These are phyloP conservation scores for Cyclophora punctaria DNA, from an alignment of 2,888 invertebrate species.

Conservation along the genomic window DNA sequence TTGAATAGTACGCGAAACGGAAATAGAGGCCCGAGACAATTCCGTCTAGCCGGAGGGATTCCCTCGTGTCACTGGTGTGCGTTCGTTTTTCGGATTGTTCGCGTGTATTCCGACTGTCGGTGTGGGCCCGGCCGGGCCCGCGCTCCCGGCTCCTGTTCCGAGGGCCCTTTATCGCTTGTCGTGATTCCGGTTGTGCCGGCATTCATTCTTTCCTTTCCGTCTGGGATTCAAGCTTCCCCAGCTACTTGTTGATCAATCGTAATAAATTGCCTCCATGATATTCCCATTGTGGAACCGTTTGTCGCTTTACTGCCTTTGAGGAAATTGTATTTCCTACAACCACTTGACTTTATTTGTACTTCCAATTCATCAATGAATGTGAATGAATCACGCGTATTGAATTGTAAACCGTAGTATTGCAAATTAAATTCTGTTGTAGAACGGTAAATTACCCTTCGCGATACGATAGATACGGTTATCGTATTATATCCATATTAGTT, in stretches of 20 bases:
- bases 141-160: slow-evolving; percentile 41
- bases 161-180: slow-evolving; percentile 44
- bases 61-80: slow-evolving; percentile 74
- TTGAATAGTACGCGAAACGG: slow-evolving; percentile 74
- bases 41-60: slow-evolving; percentile 75
- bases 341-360: slow-evolving; percentile 59
- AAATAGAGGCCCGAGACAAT: slow-evolving; percentile 72
- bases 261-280: slow-evolving; percentile 73
- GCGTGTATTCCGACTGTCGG: slow-evolving; percentile 58
- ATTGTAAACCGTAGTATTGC: too few relatives aligned
- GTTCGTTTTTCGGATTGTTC: slow-evolving; percentile 66
- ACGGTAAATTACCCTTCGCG: neutral
- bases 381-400: neutral
- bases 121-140: slow-evolving; percentile 24
- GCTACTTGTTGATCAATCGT: slow-evolving; percentile 75
- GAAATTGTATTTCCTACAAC: slow-evolving; percentile 68
- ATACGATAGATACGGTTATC: slow-evolving; percentile 9
- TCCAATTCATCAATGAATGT: slow-evolving; percentile 25
- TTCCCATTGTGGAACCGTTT: slow-evolving; percentile 72
- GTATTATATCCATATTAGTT: neutral
- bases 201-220: slow-evolving; percentile 62
- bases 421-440: too few relatives aligned
- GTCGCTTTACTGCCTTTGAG: slow-evolving; percentile 69
- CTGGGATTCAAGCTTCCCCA: slow-evolving; percentile 42
- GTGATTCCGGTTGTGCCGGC: slow-evolving; percentile 37